A percentile compares a stretch with the other conserved stretches of the same genome.
These are phyloP conservation scores for Vidua macroura DNA, from an alignment of 2,113 vertebrate species.

Conservation along the genomic window DNA sequence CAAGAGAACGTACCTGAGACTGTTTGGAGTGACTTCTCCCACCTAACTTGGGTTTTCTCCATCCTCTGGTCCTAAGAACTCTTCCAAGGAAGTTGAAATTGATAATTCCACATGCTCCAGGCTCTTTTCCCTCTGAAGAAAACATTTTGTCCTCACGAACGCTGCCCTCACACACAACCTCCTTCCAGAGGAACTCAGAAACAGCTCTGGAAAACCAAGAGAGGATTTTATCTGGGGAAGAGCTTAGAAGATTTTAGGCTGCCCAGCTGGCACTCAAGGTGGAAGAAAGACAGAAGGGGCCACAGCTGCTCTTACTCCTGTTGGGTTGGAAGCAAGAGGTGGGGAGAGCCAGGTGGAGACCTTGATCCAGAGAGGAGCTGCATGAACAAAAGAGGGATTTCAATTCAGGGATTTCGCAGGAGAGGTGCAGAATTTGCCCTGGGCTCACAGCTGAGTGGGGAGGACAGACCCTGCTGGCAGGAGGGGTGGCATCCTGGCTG, in stretches of 20 bases:
- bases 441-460: rapidly evolving
- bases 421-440: background rate
- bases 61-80: background rate
- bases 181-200: background rate
- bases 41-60: background rate
- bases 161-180: background rate
- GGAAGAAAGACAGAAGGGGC: background rate
- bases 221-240: background rate
- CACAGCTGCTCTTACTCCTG: background rate
- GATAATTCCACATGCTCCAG: background rate
- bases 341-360: background rate
- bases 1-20: background rate
- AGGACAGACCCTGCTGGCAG: background rate
- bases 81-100: background rate
- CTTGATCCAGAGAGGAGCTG: background rate
- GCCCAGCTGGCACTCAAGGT: background rate
- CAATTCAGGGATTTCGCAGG: rapidly evolving
- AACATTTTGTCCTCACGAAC: no score
- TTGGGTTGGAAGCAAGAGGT: background rate
- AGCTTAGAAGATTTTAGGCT: background rate
- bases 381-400: rapidly evolving
- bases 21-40: background rate
- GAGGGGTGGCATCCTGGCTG: background rate
- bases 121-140: background rate
- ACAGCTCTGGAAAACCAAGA: background rate